These are phyloP conservation scores for Pyrocephalus nanus DNA, from an alignment of 2,797 vertebrate species.

Conservation along the genomic window DNA sequence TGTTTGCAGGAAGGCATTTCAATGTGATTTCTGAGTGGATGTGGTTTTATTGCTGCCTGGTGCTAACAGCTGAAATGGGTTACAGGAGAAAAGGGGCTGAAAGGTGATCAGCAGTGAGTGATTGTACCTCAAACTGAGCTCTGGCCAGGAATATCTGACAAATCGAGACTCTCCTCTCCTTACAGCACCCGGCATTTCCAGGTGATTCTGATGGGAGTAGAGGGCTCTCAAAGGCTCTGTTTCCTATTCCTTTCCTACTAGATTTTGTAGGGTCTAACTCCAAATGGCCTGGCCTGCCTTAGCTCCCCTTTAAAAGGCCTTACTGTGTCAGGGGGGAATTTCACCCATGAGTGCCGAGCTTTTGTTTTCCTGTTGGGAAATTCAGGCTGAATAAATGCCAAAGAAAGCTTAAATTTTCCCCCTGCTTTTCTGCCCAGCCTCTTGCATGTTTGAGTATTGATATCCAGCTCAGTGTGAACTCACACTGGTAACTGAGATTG, in stretches of 20 bases:
- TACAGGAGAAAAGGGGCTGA: neutral
- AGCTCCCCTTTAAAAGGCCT: neutral
- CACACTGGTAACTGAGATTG: neutral
- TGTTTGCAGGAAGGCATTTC: neutral
- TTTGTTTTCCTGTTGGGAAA: constrained; percentile 46
- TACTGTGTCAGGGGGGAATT: constrained; percentile 14
- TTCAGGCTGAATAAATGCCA: constrained; percentile 24
- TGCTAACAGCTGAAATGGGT: neutral
- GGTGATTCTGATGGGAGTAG: neutral
- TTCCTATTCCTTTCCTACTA: neutral
- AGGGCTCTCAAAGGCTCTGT: neutral
- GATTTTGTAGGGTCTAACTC: neutral
- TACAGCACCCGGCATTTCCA: neutral
- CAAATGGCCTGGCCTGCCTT: neutral
- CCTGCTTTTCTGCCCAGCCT: constrained; percentile 19
- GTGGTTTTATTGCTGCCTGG: neutral
- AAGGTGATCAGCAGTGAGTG: neutral
- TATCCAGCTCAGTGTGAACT: neutral
- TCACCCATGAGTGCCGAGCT: neutral
- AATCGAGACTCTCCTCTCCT: neutral
- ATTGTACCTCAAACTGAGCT: neutral
- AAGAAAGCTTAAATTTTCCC: neutral
- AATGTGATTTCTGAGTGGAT: neutral
- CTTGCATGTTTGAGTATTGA: neutral
- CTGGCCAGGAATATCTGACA: neutral